A percentile compares a stretch with the other conserved stretches of the same genome.
These are phyloP conservation scores for Ischnura elegans DNA, from an alignment of 2,888 invertebrate genomes.

Conservation along the genomic window DNA sequence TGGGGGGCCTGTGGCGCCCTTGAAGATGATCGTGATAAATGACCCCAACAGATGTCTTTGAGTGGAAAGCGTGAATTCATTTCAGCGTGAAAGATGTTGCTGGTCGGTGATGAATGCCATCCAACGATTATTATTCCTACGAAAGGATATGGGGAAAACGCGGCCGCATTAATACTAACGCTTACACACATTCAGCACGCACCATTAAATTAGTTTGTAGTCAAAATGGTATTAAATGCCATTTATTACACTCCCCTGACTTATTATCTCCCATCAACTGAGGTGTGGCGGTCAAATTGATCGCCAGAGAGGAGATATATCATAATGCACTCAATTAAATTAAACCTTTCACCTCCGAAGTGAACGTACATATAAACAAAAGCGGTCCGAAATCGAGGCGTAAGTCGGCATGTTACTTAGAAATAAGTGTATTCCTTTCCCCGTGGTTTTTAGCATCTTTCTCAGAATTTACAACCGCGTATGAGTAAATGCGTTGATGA, in stretches of 20 bases:
- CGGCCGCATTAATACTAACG: conserved; percentile 29
- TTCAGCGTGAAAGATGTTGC: conserved; percentile 55
- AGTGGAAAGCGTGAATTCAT: conserved; percentile 57
- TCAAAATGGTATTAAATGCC: conserved; percentile 49
- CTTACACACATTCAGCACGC: conserved; percentile 28
- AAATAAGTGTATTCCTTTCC: too few species aligned
- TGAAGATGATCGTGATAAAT: conserved; percentile 45
- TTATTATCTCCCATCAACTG: background rate
- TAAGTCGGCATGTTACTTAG: too few species aligned
- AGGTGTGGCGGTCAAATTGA: background rate
- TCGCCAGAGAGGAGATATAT: background rate
- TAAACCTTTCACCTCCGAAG: background rate
- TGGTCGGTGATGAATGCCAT: conserved; percentile 37
- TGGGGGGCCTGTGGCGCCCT: background rate
- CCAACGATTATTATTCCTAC: conserved; percentile 30
- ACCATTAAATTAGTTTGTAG: conserved; percentile 58
- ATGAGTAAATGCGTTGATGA: too few species aligned
- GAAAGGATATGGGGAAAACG: conserved; percentile 55
- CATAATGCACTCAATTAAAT: background rate
- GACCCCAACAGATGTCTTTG: conserved; percentile 15
- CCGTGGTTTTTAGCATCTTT: too few species aligned
- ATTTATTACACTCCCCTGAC: conserved; percentile 37
- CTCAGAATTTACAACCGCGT: too few species aligned
- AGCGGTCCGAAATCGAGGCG: too few species aligned
- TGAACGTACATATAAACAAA: background rate